These are phyloP conservation scores for Gastrophysa polygoni DNA, from an alignment of 2,888 invertebrate species.

Conservation along the genomic window DNA sequence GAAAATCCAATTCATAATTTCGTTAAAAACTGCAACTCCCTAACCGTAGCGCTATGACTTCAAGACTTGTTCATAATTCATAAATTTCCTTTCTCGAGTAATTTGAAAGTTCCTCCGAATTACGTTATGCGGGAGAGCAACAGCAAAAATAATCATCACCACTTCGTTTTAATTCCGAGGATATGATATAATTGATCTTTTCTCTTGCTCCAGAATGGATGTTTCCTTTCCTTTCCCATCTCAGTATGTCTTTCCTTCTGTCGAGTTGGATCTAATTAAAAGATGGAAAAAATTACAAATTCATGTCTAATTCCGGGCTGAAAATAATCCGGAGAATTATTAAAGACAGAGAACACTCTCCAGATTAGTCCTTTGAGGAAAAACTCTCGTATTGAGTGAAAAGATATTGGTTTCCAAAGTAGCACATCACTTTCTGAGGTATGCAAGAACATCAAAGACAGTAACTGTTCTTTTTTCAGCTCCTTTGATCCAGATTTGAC, in stretches of 20 bases:
- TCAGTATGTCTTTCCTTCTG: too few relatives aligned
- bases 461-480: neutral
- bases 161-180: constrained; percentile 16
- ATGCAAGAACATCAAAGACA: too few relatives aligned
- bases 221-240: too few relatives aligned
- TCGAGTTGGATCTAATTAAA: too few relatives aligned
- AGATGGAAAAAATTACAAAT: too few relatives aligned
- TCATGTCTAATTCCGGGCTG: too few relatives aligned
- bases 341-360: too few relatives aligned
- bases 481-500: too few relatives aligned
- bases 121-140: constrained; percentile 13
- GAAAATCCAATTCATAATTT: constrained; percentile 49
- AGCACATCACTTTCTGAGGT: too few relatives aligned
- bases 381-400: neutral
- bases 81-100: constrained; percentile 31
- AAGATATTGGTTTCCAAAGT: too few relatives aligned
- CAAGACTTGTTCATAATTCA: constrained; percentile 39
- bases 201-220: neutral
- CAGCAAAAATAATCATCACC: constrained; percentile 28
- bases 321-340: too few relatives aligned
- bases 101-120: constrained; percentile 30
- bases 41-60: constrained; percentile 37
- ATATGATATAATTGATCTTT: constrained; percentile 19
- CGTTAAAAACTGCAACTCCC: constrained; percentile 46
- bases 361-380: too few relatives aligned